Conservation (phyloP, 1,140 invertebrate species). For the Hyposmocoma kahamanoa region DNA sequence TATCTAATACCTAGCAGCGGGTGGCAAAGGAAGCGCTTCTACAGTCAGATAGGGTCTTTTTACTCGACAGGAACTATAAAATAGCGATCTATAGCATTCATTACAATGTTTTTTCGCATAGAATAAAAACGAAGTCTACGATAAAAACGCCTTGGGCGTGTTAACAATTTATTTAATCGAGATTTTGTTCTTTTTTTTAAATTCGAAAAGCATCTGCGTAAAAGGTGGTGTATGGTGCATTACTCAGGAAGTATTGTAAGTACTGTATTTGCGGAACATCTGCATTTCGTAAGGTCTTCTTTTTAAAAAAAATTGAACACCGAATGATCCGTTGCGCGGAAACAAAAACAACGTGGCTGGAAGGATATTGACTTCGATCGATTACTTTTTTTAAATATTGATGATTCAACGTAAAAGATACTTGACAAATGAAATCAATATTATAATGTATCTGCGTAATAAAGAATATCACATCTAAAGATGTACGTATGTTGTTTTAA, state of each 20-base stretch:
- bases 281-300: conserved; percentile 23
- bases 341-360: too few species aligned
- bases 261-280: conserved; percentile 26
- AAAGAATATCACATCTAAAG: too few species aligned
- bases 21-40: conserved; percentile 33
- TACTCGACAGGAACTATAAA: conserved; percentile 37
- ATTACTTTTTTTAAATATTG: too few species aligned
- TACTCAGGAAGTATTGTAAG: conserved; percentile 41
- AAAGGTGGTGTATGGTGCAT: conserved; percentile 44
- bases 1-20: conserved; percentile 30
- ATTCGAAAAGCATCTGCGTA: conserved; percentile 43
- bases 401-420: too few species aligned
- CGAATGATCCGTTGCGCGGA: too few species aligned
- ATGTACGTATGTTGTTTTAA: too few species aligned
- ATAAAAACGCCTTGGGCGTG: conserved; percentile 42
- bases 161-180: conserved; percentile 62
- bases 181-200: conserved; percentile 37
- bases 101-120: conserved; percentile 44
- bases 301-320: too few species aligned
- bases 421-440: too few species aligned
- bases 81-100: conserved; percentile 45
- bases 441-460: too few species aligned
- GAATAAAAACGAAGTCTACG: conserved; percentile 24
- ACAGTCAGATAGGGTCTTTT: conserved; percentile 18
- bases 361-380: too few species aligned